Evolutionary conservation across 2,113 vertebrate genomes (phyloP).

Genomic region (Gulo gulo): DNA sequence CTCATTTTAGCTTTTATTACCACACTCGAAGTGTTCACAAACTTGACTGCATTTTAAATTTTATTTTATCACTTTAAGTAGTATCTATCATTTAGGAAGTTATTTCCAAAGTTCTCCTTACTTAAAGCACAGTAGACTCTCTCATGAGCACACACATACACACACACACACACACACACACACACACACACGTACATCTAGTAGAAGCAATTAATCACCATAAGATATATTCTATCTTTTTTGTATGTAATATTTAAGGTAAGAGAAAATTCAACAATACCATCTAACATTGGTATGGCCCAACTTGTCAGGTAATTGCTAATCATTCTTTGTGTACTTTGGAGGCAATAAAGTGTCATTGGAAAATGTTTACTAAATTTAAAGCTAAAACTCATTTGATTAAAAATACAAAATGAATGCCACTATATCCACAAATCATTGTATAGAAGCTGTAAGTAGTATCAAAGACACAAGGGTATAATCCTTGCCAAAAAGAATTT

Average conservation of each 20-base stretch:
- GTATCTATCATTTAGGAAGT: background rate
- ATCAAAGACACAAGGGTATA: background rate
- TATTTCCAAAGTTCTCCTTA: background rate
- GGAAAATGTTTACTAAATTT: background rate
- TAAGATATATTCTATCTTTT: background rate
- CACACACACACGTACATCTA: background rate
- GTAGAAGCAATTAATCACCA: background rate
- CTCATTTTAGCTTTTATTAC: constrained; percentile 17
- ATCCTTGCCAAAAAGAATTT: background rate
- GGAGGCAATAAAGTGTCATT: background rate
- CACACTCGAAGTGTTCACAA: background rate
- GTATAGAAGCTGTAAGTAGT: background rate
- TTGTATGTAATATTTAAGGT: background rate
- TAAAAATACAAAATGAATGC: background rate
- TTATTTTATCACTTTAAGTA: background rate
- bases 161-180: background rate
- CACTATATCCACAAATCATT: background rate
- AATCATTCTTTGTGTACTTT: background rate
- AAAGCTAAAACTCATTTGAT: background rate
- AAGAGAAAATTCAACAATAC: background rate
- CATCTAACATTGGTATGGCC: background rate
- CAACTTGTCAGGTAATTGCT: background rate
- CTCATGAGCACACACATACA: background rate
- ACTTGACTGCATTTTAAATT: background rate
- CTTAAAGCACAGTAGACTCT: background rate